Evolutionary conservation across 2,888 invertebrate species (phyloP).

Genomic region (Nymphalis urticae): DNA sequence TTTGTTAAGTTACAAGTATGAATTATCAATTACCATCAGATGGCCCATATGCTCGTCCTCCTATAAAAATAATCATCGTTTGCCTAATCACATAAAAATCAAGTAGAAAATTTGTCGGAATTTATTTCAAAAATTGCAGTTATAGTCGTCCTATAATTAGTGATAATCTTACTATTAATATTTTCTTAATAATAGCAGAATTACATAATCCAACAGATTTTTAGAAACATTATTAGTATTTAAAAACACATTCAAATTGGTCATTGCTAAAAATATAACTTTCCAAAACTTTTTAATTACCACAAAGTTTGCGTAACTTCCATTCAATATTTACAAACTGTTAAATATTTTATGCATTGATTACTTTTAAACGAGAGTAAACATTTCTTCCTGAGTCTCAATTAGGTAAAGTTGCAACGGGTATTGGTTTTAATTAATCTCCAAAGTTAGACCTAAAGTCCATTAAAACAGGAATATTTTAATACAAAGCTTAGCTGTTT

Average conservation of each 20-base stretch:
- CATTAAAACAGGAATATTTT: slow-evolving; percentile 5
- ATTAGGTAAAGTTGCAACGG: slow-evolving; percentile 8
- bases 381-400: slow-evolving; percentile 1
- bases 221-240: too few species aligned
- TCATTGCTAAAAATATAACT: not conserved
- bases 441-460: not conserved
- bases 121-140: too few species aligned
- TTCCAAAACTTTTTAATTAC: not conserved
- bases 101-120: too few species aligned
- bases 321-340: not conserved
- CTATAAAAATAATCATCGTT: too few species aligned
- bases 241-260: not conserved
- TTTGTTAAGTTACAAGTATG: too few species aligned
- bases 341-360: slow-evolving; percentile 4
- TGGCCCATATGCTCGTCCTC: too few species aligned
- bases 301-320: not conserved
- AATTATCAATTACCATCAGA: too few species aligned
- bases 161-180: too few species aligned
- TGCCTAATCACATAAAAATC: too few species aligned
- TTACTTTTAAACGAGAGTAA: not conserved
- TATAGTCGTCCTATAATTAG: too few species aligned
- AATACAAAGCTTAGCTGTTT: not conserved
- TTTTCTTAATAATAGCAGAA: too few species aligned
- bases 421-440: slow-evolving; percentile 12
- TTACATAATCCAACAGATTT: too few species aligned